Base-by-base conservation (phyloP, 2,797 vertebrate species). In the Muraenolepis orangiensis region DNA sequence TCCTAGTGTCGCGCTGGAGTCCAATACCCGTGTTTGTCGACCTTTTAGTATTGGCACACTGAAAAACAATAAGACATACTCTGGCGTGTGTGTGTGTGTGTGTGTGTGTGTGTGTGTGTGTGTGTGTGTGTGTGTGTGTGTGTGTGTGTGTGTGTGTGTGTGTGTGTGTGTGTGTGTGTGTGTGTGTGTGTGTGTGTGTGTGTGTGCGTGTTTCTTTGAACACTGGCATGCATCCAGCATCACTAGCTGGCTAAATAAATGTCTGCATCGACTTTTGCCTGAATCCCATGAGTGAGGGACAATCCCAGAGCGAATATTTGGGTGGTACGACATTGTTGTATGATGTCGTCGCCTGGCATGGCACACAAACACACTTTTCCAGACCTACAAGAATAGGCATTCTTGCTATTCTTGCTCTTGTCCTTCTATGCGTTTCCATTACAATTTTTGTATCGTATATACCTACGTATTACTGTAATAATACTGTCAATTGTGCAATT, bases 201-300 rank as follows among this genome's bases (percentile, higher is more conserved):
- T 34, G 3, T 34, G 32, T 34, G 32, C 8, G 8, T 26, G 57
- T 64, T 13, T 67, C 66, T 67, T n/a, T 67, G 26, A 67, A 67
- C 29, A 67, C 30, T 31, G 29, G 76, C 23, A 61, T 69, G 78
- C 75, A 34, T 8, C 72, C 85, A 72, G 71, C 74, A 77, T 84
- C 80, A 75, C 79, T 29, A 70, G 81, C 73, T 79, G 82, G 78
- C 85, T 87, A 85, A 87, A 87, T 74, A 87, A 87, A 78, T 51
- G 51, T n/a, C 42, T 0, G 28, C 28, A 31, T 66, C 80, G 81
- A 81, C 72, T 70, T 81, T 85, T 77, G 69, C 51, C 29, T 72
- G 32, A 51, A 67, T 72, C 69, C 70, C 46, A 68, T n/a, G 68
- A 84, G 57, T 23, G 51, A 57, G 51, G n/a, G 20, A 57, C 3